phyloP scores from a whole-genome alignment of 2,888 invertebrate genomes.

The Cheilosia scutellata region DNA sequence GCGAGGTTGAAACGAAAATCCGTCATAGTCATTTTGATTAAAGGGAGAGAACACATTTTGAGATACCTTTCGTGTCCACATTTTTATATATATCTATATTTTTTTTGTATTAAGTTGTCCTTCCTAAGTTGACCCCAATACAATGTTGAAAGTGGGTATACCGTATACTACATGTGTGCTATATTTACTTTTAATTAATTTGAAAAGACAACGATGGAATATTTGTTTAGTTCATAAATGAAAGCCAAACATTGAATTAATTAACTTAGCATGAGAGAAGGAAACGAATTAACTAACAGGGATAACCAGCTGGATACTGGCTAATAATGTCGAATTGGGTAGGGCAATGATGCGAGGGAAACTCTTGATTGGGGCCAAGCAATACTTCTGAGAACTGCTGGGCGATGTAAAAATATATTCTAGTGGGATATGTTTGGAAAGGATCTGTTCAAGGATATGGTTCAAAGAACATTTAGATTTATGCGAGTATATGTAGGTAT shows the following conservation, averaged over 20 bases:
- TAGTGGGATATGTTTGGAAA: no score
- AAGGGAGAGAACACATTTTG: slow-evolving; percentile 25
- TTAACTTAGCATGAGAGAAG: slow-evolving; percentile 35
- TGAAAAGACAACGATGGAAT: slow-evolving; percentile 43
- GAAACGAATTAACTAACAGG: slow-evolving; percentile 6
- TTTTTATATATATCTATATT: slow-evolving; percentile 4
- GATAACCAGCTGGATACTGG: slow-evolving; percentile 2
- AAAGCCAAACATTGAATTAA: slow-evolving; percentile 65
- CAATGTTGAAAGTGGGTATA: background rate
- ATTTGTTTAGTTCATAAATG: slow-evolving; percentile 66
- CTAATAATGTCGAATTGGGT: slow-evolving; percentile 4
- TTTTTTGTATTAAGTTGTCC: slow-evolving; percentile 33
- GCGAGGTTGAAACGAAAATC: slow-evolving; percentile 12
- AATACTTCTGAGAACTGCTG: background rate
- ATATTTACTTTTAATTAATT: slow-evolving; percentile 70
- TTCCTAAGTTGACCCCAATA: slow-evolving; percentile 17
- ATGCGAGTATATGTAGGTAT: no score
- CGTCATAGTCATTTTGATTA: slow-evolving; percentile 39
- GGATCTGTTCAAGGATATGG: no score
- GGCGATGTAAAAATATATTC: background rate
- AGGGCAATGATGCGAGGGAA: background rate
- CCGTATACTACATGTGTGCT: slow-evolving; percentile 5
- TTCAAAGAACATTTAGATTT: no score
- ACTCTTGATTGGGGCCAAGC: background rate
- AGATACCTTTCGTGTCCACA: slow-evolving; percentile 1